These are phyloP conservation scores for Nilaparvata lugens DNA, from an alignment of 1,140 invertebrate genomes.

Conservation along the genomic window DNA sequence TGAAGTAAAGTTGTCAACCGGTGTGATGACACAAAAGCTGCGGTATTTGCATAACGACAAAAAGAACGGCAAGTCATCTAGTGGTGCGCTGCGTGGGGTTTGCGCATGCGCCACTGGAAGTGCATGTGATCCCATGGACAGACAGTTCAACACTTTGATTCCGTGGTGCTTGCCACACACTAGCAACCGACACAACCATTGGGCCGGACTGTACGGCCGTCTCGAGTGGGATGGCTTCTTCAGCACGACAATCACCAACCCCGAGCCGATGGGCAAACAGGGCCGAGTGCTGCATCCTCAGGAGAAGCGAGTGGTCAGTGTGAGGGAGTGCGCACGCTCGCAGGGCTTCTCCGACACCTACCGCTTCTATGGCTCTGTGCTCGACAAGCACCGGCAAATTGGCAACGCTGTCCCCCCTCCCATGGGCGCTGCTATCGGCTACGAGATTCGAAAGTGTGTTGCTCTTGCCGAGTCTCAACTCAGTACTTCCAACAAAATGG, in stretches of 20 bases:
- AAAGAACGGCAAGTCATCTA: slow-evolving; percentile 49
- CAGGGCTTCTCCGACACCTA: slow-evolving; percentile 79
- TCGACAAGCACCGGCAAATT: slow-evolving; percentile 75
- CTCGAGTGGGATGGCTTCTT: slow-evolving; percentile 81
- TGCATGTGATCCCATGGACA: slow-evolving; percentile 59
- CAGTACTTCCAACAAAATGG: too few species aligned
- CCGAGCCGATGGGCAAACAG: slow-evolving; percentile 87
- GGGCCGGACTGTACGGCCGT: slow-evolving; percentile 63
- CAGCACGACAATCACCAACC: slow-evolving; percentile 78
- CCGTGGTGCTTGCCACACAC: slow-evolving; percentile 89
- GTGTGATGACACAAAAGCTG: slow-evolving; percentile 51
- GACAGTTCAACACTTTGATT: slow-evolving; percentile 76
- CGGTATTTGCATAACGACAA: slow-evolving; percentile 62
- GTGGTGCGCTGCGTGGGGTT: slow-evolving; percentile 59
- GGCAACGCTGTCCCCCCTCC: slow-evolving; percentile 85
- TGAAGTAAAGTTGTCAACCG: slow-evolving; percentile 57
- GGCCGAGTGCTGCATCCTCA: slow-evolving; percentile 71
- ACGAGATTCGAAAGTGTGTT: slow-evolving; percentile 53
- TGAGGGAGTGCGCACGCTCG: slow-evolving; percentile 76
- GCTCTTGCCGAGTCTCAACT: background rate
- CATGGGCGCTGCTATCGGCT: slow-evolving; percentile 61
- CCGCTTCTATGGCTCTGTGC: slow-evolving; percentile 61
- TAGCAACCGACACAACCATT: slow-evolving; percentile 76
- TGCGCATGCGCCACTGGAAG: slow-evolving; percentile 61
- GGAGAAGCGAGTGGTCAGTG: slow-evolving; percentile 71